phyloP scores from a whole-genome alignment of 1,140 invertebrate genomes.

The Plodia interpunctella region DNA sequence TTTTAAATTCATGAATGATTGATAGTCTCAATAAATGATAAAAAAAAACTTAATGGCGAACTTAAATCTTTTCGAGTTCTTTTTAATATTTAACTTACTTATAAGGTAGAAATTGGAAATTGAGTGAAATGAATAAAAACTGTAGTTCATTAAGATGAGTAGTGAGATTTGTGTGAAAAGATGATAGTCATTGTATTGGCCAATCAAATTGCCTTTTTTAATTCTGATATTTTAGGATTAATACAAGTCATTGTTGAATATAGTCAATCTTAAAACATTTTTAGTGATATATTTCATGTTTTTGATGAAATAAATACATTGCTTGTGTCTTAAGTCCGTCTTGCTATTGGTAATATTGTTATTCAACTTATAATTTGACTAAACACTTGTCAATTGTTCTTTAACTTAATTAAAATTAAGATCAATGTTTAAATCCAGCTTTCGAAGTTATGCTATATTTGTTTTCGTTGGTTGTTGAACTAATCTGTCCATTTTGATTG shows the following conservation, averaged over 20 bases:
- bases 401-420: conserved; percentile 21
- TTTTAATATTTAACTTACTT: background rate
- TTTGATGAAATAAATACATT: conserved; percentile 18
- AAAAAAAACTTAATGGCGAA: background rate
- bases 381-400: conserved; percentile 33
- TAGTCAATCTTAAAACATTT: conserved; percentile 15
- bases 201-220: conserved; percentile 52
- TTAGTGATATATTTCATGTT: conserved; percentile 26
- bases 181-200: conserved; percentile 29
- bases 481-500: conserved; percentile 68
- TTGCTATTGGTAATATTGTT: conserved; percentile 28
- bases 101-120: background rate
- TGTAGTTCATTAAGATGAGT: conserved; percentile 11
- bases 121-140: conserved; percentile 1
- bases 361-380: conserved; percentile 24
- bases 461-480: conserved; percentile 48
- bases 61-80: background rate
- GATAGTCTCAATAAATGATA: background rate
- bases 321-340: conserved; percentile 14
- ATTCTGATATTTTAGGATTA: conserved; percentile 24
- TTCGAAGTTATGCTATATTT: conserved; percentile 37
- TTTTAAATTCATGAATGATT: background rate
- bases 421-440: conserved; percentile 67
- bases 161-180: conserved; percentile 22
- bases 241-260: conserved; percentile 17